phyloP scores from a whole-genome alignment of 2,797 vertebrate genomes.

The Aselliscus stoliczkanus region DNA sequence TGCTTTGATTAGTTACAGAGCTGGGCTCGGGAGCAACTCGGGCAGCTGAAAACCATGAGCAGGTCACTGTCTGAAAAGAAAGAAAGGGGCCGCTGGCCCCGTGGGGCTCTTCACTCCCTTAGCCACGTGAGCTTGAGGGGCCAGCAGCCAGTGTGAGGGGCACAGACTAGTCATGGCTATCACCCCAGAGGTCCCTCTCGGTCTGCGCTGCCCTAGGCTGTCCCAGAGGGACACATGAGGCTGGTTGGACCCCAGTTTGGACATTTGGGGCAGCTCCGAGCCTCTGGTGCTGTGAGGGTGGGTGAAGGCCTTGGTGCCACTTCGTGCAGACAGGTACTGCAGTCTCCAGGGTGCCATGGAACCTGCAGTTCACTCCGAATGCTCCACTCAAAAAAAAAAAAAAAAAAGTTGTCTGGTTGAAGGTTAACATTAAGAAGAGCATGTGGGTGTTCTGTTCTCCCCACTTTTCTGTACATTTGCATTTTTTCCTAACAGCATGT shows the following conservation, averaged over 20 bases:
- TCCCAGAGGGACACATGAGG: too few species aligned
- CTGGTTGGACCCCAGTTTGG: too few species aligned
- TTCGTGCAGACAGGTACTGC: too few species aligned
- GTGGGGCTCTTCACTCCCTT: too few species aligned
- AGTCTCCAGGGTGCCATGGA: too few species aligned
- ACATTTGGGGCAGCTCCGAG: not conserved
- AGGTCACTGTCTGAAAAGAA: not conserved
- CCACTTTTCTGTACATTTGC: not conserved
- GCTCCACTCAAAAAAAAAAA: too few species aligned
- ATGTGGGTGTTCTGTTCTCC: not conserved
- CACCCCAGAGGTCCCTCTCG: not conserved
- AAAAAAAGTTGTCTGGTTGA: not conserved
- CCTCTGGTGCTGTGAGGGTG: not conserved
- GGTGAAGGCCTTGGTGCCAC: too few species aligned
- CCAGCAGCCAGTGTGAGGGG: not conserved
- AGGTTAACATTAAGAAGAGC: not conserved
- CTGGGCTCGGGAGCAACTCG: not conserved
- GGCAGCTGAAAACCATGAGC: not conserved
- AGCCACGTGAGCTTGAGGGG: not conserved
- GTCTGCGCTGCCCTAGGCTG: not conserved
- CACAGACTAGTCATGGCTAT: not conserved
- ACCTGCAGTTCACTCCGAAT: not conserved
- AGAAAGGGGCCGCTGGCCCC: fast-evolving
- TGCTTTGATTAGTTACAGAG: not conserved
- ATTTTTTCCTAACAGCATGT: not conserved